Base-by-base conservation (phyloP, 2,797 vertebrate species). In the Phataginus tricuspis region DNA sequence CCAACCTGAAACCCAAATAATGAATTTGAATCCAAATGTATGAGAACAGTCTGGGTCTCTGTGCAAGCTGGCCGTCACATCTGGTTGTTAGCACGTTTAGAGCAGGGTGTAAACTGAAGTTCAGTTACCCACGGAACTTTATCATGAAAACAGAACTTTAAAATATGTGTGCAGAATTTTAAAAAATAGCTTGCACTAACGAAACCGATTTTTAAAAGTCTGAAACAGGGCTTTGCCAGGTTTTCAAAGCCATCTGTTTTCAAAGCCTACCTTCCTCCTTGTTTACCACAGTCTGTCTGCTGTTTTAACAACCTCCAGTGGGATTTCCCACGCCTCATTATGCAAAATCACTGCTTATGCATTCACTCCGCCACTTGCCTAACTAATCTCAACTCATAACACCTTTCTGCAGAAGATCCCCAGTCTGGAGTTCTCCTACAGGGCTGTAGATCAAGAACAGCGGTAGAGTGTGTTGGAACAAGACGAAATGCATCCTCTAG, bases 281-380 rank as follows among this genome's bases (percentile, higher is more conserved):
- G 98, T 99, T 99, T 99, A 99, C 98, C 87, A 94, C 98, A 98
- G 98, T 96, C 98, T 98, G 98, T 98, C 99, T 99, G 98, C 98
- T 98, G 98, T 98, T 99, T 98, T 99, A 99, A 99, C 99, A 99
- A 99, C 98, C 98, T 98, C 99, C 98, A 87, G 96, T 98, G 99
- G 98, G 99, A 99, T 98, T 99, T 98, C 98, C 97, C 98, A 98
- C 78, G 97, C 98, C 98, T 99, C 98, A 98, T 99, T 99, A 99
- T 98, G 98, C 98, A 99, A 99, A 98, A 98, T 98, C 97, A 97
- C 98, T 98, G 96, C 98, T 98, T 98, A 98, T 97, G 97, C 98
- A 98, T 99, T 98, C 98, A 97, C 98, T 98, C 98, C 97, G 92
- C 98, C 98, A 97, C 98, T 98, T 98, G 98, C 98, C 98, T 98